Percentiles rank a stretch among this genome's conserved stretches.
Conservation (phyloP, 1,140 invertebrate genomes). For the Amyelois transitella region DNA sequence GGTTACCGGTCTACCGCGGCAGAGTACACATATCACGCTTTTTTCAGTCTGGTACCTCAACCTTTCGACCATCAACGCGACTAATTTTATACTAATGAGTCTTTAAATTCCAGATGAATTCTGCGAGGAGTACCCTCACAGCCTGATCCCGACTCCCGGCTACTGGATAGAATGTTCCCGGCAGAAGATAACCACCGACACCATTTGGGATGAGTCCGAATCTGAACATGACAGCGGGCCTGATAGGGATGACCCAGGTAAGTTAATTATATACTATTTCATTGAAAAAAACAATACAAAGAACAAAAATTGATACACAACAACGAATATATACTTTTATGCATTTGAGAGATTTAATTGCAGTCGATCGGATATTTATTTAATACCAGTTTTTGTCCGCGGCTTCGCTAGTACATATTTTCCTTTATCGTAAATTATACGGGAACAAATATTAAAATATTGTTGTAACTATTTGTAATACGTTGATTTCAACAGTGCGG, state of each 20-base stretch:
- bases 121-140: slow-evolving; percentile 94
- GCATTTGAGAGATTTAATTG: too few species aligned
- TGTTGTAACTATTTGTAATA: too few species aligned
- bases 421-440: too few species aligned
- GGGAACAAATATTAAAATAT: too few species aligned
- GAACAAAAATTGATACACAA: not conserved
- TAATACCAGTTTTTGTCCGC: too few species aligned
- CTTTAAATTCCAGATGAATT: slow-evolving; percentile 84
- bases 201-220: slow-evolving; percentile 90
- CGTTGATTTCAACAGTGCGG: too few species aligned
- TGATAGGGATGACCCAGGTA: slow-evolving; percentile 72
- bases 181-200: slow-evolving; percentile 88
- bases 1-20: too few species aligned
- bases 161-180: slow-evolving; percentile 97
- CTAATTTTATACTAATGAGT: too few species aligned
- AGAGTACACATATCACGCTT: not conserved
- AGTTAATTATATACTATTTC: slow-evolving; percentile 7
- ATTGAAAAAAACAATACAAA: not conserved
- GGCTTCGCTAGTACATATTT: too few species aligned
- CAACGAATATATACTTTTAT: not conserved
- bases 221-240: slow-evolving; percentile 83
- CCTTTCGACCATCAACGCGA: too few species aligned
- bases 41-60: not conserved
- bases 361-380: too few species aligned
- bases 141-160: slow-evolving; percentile 90